Conservation (phyloP, 2,113 vertebrate genomes). For the Oncorhynchus gorbuscha region DNA sequence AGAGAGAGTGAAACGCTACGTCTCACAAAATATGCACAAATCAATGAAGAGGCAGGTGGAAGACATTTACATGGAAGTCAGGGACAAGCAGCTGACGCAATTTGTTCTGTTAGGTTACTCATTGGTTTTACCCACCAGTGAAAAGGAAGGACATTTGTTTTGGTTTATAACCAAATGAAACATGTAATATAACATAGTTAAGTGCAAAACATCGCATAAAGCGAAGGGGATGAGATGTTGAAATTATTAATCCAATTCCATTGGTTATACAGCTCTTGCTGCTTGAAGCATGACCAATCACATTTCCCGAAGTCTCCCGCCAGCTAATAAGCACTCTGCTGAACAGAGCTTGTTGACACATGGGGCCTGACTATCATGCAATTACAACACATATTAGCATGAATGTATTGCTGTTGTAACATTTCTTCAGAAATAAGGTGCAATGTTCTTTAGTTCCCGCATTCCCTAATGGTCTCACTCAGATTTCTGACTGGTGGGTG, state of each 20-base stretch:
- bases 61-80: neutral
- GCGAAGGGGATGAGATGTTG: neutral
- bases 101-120: conserved; percentile 13
- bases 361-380: neutral
- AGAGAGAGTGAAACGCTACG: neutral
- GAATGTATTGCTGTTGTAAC: no score
- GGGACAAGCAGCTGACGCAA: conserved; percentile 10
- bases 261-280: neutral
- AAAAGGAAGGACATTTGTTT: neutral
- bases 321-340: neutral
- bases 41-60: conserved; percentile 19
- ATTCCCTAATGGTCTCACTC: neutral
- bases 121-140: neutral
- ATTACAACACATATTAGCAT: no score
- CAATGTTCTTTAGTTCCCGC: neutral
- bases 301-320: neutral
- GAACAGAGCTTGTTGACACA: neutral
- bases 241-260: neutral
- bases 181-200: no score
- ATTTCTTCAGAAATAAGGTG: neutral
- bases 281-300: neutral
- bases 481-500: conserved; percentile 1
- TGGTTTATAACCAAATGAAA: neutral
- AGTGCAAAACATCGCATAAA: neutral
- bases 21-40: conserved; percentile 18